These are phyloP conservation scores for Callosobruchus maculatus DNA, from an alignment of 2,888 invertebrate genomes.

Conservation along the genomic window DNA sequence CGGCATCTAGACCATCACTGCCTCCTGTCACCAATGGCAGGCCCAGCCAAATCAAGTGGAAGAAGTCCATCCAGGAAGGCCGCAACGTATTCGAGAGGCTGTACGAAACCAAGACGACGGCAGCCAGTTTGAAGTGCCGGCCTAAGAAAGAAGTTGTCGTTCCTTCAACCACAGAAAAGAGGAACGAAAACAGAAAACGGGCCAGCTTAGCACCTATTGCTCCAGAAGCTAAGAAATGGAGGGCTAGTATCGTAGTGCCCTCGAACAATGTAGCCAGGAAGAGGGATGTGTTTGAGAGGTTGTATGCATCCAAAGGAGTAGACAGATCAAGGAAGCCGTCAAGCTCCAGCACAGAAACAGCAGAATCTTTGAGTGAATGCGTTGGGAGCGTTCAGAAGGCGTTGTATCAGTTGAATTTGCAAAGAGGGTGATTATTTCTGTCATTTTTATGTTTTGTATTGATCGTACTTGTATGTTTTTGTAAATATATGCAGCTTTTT, in stretches of 20 bases:
- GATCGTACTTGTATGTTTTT: too few species aligned
- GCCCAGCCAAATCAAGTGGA: neutral
- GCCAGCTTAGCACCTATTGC: neutral
- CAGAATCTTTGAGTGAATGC: neutral
- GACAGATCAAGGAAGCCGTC: neutral
- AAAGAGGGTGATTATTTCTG: neutral
- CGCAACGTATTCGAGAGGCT: neutral
- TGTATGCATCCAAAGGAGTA: neutral
- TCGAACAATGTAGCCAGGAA: neutral
- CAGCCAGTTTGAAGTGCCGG: neutral
- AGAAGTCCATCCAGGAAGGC: neutral
- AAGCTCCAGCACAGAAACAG: neutral
- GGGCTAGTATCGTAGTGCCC: neutral
- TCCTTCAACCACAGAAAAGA: neutral
- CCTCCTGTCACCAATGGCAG: neutral
- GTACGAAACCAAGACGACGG: neutral
- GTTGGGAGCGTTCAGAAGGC: constrained; percentile 1
- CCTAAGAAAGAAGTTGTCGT: neutral
- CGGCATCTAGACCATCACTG: neutral
- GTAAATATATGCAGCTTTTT: too few species aligned
- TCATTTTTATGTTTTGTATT: too few species aligned
- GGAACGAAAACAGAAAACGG: neutral
- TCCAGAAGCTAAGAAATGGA: neutral
- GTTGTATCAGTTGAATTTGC: neutral
- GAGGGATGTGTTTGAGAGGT: neutral